Conservation (phyloP, 2,888 invertebrate genomes). For the Thera britannica region DNA sequence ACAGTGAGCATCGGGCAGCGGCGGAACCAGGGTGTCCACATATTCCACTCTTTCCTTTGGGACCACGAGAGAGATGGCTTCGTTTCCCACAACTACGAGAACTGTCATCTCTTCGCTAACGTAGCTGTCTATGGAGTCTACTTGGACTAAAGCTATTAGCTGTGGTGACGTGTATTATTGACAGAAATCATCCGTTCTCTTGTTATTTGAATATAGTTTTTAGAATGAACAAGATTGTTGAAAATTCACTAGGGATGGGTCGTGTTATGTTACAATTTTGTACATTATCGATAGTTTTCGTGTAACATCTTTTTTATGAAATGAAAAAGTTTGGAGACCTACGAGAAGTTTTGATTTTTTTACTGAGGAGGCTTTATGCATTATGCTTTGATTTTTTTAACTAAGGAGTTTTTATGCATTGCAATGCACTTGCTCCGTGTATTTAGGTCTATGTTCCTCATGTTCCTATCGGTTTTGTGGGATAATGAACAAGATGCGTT, state of each 20-base stretch:
- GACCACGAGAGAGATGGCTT: conserved; percentile 87
- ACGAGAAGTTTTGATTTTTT: too few relatives aligned
- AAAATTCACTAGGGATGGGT: neutral
- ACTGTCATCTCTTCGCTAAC: conserved; percentile 86
- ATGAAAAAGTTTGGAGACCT: too few relatives aligned
- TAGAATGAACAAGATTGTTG: neutral
- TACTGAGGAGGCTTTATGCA: too few relatives aligned
- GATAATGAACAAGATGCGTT: conserved; percentile 16
- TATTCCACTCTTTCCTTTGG: conserved; percentile 88
- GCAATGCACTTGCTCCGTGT: conserved; percentile 13
- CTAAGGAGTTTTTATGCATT: neutral
- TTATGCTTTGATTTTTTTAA: too few relatives aligned
- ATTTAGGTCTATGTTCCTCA: conserved; percentile 23
- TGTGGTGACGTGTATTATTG: neutral
- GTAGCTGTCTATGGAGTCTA: conserved; percentile 88
- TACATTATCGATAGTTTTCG: neutral
- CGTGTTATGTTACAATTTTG: too few relatives aligned
- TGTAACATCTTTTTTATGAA: neutral
- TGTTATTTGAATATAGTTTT: too few relatives aligned
- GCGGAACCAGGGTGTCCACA: conserved; percentile 86
- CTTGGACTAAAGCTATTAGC: conserved; percentile 82
- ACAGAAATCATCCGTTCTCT: too few relatives aligned
- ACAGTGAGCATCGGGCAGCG: conserved; percentile 88
- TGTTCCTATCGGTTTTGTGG: conserved; percentile 23
- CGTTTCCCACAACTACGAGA: conserved; percentile 85